These are phyloP conservation scores for Brachionus calyciflorus DNA, from an alignment of 1,140 invertebrate species.

Conservation along the genomic window DNA sequence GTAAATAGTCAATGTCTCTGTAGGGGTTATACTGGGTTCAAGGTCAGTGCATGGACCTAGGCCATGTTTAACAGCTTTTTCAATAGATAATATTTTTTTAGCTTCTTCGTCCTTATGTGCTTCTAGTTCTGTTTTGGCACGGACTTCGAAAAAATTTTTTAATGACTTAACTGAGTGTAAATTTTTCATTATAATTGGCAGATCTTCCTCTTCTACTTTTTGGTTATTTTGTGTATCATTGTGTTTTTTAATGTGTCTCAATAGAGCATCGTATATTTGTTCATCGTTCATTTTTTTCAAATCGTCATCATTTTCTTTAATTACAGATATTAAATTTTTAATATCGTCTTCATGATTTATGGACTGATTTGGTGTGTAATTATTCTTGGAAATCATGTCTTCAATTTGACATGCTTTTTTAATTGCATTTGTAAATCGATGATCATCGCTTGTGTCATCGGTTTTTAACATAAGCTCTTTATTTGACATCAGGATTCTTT, in stretches of 20 bases:
- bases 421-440: constrained; percentile 27
- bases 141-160: constrained; percentile 41
- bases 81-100: not conserved
- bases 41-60: not conserved
- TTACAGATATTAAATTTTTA: not conserved
- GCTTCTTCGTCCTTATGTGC: not conserved
- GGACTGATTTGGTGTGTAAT: not conserved
- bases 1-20: too few relatives aligned
- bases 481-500: not conserved
- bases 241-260: not conserved
- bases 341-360: not conserved
- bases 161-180: constrained; percentile 45
- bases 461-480: not conserved
- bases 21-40: not conserved
- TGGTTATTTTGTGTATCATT: too few relatives aligned
- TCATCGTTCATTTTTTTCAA: constrained; percentile 34
- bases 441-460: not conserved
- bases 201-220: not conserved
- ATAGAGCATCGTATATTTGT: constrained; percentile 13
- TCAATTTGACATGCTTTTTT: constrained; percentile 38
- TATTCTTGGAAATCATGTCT: constrained; percentile 33
- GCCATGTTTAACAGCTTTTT: constrained; percentile 23
- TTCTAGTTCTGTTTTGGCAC: constrained; percentile 2
- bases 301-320: constrained; percentile 10
- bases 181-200: constrained; percentile 26